Evolutionary conservation across 2,113 vertebrate genomes (phyloP), one percentile per base, ranked within the genome.

Genomic region (Antigone vipio): DNA sequence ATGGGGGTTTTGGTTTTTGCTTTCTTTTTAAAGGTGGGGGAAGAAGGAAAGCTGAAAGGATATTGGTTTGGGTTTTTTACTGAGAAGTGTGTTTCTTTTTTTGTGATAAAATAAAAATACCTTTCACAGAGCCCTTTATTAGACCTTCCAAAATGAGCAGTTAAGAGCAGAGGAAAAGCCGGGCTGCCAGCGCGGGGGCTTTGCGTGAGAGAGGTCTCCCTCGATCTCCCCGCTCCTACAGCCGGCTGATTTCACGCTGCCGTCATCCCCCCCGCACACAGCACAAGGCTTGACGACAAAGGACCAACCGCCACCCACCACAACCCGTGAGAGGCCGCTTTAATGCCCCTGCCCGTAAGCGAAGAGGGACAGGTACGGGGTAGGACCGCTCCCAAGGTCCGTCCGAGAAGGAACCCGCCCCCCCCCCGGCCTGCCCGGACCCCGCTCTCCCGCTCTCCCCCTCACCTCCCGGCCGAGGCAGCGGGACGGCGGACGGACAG

Each of bases 331-430:
- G 40, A 21, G 56, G 58, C 27, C 15, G 88, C 62, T 15, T 3
- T 0, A 34, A 1, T 0, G 60, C 7, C 60, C 38, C 40, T n/a
- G 47, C 64, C 77, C 12, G 8, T 12, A 9, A 55, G 29, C 52
- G 20, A 0, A 15, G 18, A 16, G 15, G 29, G 17, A 38, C 35
- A 9, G 40, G n/a, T 0, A 5, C 6, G 35, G 34, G 11, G 2
- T 40, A 24, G 11, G 18, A 9, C 62, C 6, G 27, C 44, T n/a
- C 55, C 73, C 12, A 21, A 4, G 3, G 7, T 2, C 29, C 27
- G 8, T 3, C 42, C 30, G 58, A 5, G 22, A 2, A n/a, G 27
- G 23, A 44, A 27, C 3, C 18, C 27, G 2, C 8, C 10, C 15
- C 8, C 10, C 15, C 44, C 44, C 44, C 13, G 44, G 44, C 44